Conservation (phyloP, 2,888 invertebrate genomes). For the Ischnus inquisitorius region DNA sequence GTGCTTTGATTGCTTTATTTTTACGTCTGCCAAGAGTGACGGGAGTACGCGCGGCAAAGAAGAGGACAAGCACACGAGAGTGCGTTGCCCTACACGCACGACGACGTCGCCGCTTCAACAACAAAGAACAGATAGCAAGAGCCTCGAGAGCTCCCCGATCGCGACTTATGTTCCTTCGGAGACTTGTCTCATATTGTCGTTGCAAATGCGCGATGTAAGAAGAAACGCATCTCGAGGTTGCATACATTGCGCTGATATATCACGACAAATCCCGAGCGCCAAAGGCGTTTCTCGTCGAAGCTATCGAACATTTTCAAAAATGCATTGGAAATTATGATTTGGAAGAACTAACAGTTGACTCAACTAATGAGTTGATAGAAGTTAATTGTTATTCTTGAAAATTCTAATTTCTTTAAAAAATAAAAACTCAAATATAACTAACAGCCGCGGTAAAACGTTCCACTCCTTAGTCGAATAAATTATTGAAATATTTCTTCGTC, state of each 20-base stretch:
- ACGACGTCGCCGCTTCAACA: slow-evolving; percentile 68
- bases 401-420: not conserved
- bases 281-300: not conserved
- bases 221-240: slow-evolving; percentile 22
- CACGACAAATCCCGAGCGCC: slow-evolving; percentile 33
- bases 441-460: not conserved
- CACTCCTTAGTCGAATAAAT: not conserved
- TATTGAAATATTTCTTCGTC: not conserved
- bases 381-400: not conserved
- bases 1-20: slow-evolving; percentile 73
- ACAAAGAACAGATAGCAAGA: slow-evolving; percentile 67
- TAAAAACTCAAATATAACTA: not conserved
- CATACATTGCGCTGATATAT: slow-evolving; percentile 22
- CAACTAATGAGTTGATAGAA: not conserved
- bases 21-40: slow-evolving; percentile 77
- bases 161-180: slow-evolving; percentile 50
- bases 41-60: slow-evolving; percentile 62
- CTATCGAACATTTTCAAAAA: slow-evolving; percentile 1
- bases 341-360: not conserved
- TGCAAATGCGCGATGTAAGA: slow-evolving; percentile 42
- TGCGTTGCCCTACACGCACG: slow-evolving; percentile 70
- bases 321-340: not conserved
- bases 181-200: slow-evolving; percentile 67
- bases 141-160: slow-evolving; percentile 49
- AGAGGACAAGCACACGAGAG: slow-evolving; percentile 62